Percentiles rank a stretch among this genome's conserved stretches.
These are phyloP conservation scores for Folsomia candida DNA, from an alignment of 2,888 invertebrate genomes.

Conservation along the genomic window DNA sequence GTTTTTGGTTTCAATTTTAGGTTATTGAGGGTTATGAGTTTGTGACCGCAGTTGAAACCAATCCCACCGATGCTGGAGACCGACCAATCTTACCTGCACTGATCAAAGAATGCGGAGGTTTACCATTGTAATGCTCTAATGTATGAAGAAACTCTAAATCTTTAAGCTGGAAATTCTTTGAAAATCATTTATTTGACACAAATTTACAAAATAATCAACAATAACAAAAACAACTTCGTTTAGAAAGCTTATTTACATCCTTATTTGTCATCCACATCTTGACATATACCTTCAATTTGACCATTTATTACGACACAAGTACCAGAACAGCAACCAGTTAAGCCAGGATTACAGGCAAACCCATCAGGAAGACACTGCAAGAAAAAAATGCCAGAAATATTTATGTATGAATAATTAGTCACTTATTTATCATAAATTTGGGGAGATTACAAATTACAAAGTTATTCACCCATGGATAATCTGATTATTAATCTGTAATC, in stretches of 20 bases:
- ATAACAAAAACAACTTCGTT: too few species aligned
- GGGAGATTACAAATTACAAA: too few species aligned
- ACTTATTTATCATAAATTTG: too few species aligned
- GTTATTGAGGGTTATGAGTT: conserved; percentile 77
- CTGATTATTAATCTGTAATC: too few species aligned
- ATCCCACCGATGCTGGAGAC: conserved; percentile 67
- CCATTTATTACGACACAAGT: conserved; percentile 23
- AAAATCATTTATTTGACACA: neutral
- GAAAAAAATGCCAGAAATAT: too few species aligned
- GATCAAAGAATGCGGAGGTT: conserved; percentile 68
- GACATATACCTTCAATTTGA: conserved; percentile 26
- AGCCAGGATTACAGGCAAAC: conserved; percentile 10
- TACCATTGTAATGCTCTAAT: conserved; percentile 54
- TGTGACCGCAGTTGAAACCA: conserved; percentile 76
- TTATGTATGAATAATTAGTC: too few species aligned
- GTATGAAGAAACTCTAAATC: too few species aligned
- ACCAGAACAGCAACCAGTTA: conserved; percentile 28
- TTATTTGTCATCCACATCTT: conserved; percentile 5
- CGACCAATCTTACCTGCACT: conserved; percentile 66
- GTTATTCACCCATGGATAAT: too few species aligned
- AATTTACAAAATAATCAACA: neutral
- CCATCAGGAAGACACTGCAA: conserved; percentile 25
- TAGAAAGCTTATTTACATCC: neutral
- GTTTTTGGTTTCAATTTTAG: too few species aligned
- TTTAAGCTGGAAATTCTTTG: neutral